Evolutionary conservation across 2,797 vertebrate genomes (phyloP), one percentile per base, ranked within the genome.

Genomic region (Corythornis leucogaster): DNA sequence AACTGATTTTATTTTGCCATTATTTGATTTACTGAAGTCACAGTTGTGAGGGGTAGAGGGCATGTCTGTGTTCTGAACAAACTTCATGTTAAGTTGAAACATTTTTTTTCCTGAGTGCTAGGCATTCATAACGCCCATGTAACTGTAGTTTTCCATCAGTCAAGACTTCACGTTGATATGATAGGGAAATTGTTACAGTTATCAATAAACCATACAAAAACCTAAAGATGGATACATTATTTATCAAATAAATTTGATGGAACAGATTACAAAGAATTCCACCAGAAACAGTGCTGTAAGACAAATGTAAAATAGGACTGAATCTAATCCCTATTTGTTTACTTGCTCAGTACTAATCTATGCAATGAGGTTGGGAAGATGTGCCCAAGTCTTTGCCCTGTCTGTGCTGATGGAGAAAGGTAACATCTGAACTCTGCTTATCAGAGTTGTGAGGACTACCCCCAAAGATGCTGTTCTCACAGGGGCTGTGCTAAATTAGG

Each of bases 1-100:
- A 91, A 85, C 83, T 86, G 54, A 79, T 75, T 94, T 92, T 90
- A 80, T 81, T 92, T 85, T 83, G 31, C 58, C 8, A 3, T 62
- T 70, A 87, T 90, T 96, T 93, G 80, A 94, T 91, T 88, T 91
- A 94, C 63, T 80, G 75, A 69, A 88, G 67, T 85, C 62, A 61
- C 38, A 54, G 58, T n/a, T 59, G 46, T 79, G 85, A 76, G 48
- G 38, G n/a, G 53, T 55, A 58, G 73, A 93, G 62, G 89, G 24
- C 45, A 68, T 17, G 50, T 40, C 68, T 21, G 20, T 63, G n/a
- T 86, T 91, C 48, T 45, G 67, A 87, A 43, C 40, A 80, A 87
- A 83, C 82, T 85, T 87, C 64, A 59, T 66, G 21, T 67, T 92
- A 42, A 24, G 30, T 19, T 86, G 74, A 48, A 85, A 83, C 38